A percentile compares a stretch with the other conserved stretches of the same genome.
Conservation (phyloP, 2,113 vertebrate species). For the Oophaga pumilio region DNA sequence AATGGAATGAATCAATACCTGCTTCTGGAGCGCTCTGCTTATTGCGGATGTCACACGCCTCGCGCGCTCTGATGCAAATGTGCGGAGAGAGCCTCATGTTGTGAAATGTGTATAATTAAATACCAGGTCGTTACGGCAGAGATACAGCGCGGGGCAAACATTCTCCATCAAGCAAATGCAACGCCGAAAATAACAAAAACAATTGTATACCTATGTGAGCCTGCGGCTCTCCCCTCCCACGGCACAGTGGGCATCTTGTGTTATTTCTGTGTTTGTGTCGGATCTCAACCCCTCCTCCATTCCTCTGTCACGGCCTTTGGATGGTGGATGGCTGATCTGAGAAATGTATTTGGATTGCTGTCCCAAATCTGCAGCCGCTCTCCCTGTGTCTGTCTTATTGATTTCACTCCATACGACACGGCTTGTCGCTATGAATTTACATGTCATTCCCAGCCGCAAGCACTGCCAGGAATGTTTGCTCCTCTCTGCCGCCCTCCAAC, state of each 20-base stretch:
- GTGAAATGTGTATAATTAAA: conserved; percentile 18
- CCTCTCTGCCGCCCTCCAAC: conserved; percentile 55
- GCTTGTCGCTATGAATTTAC: conserved; percentile 98
- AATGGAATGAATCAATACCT: conserved; percentile 7
- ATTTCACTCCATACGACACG: conserved; percentile 92
- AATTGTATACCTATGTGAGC: conserved; percentile 18
- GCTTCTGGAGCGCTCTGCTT: neutral
- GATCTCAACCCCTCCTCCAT: conserved; percentile 48
- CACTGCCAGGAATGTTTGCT: conserved; percentile 70
- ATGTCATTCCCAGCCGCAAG: conserved; percentile 83
- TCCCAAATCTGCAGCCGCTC: conserved; percentile 90
- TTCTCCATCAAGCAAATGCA: conserved; percentile 5
- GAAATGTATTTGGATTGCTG: conserved; percentile 98
- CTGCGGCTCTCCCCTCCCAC: conserved; percentile 10
- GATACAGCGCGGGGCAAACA: neutral
- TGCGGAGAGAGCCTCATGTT: neutral
- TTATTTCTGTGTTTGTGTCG: conserved; percentile 63
- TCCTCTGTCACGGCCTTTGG: conserved; percentile 89
- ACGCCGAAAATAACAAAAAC: conserved; percentile 16
- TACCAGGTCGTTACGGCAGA: neutral
- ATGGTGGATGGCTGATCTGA: conserved; percentile 90
- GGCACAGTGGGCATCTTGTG: conserved; percentile 47
- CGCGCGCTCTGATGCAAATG: conserved; percentile 17
- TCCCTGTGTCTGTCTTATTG: conserved; percentile 97
- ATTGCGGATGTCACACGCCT: conserved; percentile 16